A percentile compares a stretch with the other conserved stretches of the same genome.
These are phyloP conservation scores for Smutsia temminckii DNA, from an alignment of 2,797 vertebrate species.

Conservation along the genomic window DNA sequence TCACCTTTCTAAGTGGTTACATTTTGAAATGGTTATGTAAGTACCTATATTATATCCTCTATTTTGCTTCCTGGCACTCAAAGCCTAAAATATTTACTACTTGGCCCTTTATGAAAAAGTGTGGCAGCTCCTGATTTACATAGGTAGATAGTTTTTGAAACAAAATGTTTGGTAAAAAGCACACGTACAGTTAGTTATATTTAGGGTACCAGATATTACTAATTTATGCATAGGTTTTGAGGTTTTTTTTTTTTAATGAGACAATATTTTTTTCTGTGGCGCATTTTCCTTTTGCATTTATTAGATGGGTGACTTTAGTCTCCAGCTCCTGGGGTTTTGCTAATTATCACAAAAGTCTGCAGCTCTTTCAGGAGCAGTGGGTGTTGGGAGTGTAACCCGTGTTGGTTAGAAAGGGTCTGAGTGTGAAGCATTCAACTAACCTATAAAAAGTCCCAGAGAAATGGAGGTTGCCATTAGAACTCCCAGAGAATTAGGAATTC, in stretches of 20 bases:
- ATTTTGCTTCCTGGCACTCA: neutral
- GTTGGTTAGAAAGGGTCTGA: neutral
- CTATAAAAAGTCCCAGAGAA: neutral
- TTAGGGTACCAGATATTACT: neutral
- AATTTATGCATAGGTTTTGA: neutral
- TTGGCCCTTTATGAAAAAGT: neutral
- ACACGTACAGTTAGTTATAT: neutral
- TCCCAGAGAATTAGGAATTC: neutral
- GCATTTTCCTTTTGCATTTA: neutral
- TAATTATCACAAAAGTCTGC: neutral
- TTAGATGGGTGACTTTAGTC: neutral
- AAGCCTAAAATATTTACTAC: conserved; percentile 17
- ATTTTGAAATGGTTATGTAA: conserved; percentile 22
- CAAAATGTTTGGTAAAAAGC: conserved; percentile 3
- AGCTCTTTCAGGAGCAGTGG: neutral
- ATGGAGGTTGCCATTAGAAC: neutral
- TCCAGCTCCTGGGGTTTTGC: neutral
- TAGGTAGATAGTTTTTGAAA: conserved; percentile 23
- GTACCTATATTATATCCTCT: neutral
- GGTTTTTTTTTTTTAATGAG: neutral
- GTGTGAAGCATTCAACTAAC: neutral
- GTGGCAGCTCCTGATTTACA: neutral
- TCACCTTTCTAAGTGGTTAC: conserved; percentile 24
- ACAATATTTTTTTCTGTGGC: neutral
- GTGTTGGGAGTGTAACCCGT: neutral